phyloP scores from a whole-genome alignment of 2,113 vertebrate species.

The Corythaixoides concolor region DNA sequence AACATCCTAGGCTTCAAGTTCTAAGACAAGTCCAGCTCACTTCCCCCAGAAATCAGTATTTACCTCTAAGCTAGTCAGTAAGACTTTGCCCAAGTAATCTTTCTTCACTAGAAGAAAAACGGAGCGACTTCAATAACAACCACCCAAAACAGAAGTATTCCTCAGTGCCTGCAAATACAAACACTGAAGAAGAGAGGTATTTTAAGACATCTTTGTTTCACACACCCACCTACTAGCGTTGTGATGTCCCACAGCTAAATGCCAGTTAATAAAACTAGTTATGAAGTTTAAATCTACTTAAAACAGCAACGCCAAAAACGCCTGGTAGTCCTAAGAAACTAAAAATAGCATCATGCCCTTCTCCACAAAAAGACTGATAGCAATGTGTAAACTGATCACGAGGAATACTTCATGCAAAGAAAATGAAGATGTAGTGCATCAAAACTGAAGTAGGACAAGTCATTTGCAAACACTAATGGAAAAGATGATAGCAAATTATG shows the following conservation, averaged over 20 bases:
- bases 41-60: background rate
- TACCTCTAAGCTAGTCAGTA: background rate
- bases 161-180: background rate
- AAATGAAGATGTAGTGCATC: background rate
- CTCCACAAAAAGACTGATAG: background rate
- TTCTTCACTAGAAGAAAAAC: background rate
- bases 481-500: background rate
- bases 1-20: background rate
- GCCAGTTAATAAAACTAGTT: background rate
- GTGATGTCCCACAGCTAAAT: slow-evolving; percentile 7
- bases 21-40: background rate
- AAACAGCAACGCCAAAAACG: background rate
- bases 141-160: background rate
- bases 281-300: background rate
- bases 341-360: slow-evolving; percentile 61
- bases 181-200: background rate
- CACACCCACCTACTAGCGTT: background rate
- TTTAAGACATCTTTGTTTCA: slow-evolving; percentile 10
- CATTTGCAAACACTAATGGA: background rate
- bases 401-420: background rate
- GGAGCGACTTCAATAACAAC: background rate
- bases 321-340: background rate
- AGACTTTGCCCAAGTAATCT: background rate
- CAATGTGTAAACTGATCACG: slow-evolving; percentile 26
- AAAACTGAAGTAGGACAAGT: background rate